These are phyloP conservation scores for Ceratina australensis DNA, from an alignment of 1,140 invertebrate species.

Conservation along the genomic window DNA sequence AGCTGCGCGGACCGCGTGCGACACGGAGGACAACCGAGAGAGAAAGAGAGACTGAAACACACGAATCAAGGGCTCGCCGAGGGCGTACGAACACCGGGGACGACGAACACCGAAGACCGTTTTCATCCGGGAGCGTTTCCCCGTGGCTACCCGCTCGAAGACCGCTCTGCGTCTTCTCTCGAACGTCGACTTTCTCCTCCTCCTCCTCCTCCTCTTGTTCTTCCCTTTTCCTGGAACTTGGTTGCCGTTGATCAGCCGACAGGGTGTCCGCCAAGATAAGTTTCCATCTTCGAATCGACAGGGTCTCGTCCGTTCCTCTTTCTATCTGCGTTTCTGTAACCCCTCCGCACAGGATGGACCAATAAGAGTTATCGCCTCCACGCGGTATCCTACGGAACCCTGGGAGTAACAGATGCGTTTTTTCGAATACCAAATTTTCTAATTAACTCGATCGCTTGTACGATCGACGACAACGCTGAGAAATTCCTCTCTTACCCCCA, in stretches of 20 bases:
- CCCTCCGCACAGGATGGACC: not conserved
- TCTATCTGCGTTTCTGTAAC: slow-evolving; percentile 6
- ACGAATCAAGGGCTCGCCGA: not conserved
- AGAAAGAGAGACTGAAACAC: not conserved
- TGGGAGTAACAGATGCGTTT: no score
- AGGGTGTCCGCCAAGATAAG: slow-evolving; percentile 34
- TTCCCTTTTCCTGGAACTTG: slow-evolving; percentile 51
- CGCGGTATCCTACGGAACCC: not conserved
- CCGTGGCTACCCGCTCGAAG: not conserved
- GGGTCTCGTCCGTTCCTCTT: slow-evolving; percentile 45
- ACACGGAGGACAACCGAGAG: not conserved
- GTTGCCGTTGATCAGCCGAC: slow-evolving; percentile 6
- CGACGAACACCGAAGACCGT: not conserved
- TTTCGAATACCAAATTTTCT: no score
- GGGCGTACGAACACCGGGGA: not conserved
- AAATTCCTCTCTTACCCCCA: no score
- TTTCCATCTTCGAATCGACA: slow-evolving; percentile 37
- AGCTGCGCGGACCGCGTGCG: not conserved
- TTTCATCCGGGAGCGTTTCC: slow-evolving; percentile 5
- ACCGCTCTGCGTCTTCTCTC: slow-evolving; percentile 42
- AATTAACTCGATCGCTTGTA: no score
- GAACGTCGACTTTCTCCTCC: slow-evolving; percentile 46
- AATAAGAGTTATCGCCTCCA: not conserved
- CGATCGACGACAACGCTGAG: no score
- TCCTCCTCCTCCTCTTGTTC: slow-evolving; percentile 34